Evolutionary conservation across 2,113 vertebrate genomes (phyloP), one percentile per base, ranked within the genome.

Genomic region (Ochotona princeps): DNA sequence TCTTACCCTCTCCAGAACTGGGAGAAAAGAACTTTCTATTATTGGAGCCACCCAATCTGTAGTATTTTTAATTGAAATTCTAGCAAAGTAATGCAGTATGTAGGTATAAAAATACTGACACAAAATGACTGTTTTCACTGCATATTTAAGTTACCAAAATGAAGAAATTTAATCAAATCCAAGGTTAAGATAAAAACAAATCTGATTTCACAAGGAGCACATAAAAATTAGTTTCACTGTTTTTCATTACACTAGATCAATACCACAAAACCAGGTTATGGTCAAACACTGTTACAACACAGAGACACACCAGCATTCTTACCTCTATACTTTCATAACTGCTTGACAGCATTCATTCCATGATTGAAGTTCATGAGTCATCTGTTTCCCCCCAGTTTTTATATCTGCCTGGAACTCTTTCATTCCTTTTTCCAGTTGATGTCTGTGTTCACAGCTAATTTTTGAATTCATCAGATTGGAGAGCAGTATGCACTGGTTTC

Each of bases 381-480:
- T 63, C 73, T 87, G 17, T 93, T 93, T 76, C 63, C 47, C n/a
- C 49, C n/a, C 13, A 76, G 18, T 87, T 21, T 93, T 80, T 57
- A 60, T 2, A 49, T 88, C 63, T 90, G 69, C 65, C 57, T 91
- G 89, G 76, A 87, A 81, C 73, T 66, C 69, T 60, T 81, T 18
- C 54, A 78, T 91, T 91, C 89, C 57, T 95, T 67, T 81, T 94
- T 85, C 63, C 54, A 70, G 49, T 90, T 79, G 85, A 35, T 30
- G n/a, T 89, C 21, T 94, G 35, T 38, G 44, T 91, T 93, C 73
- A 21, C 35, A 82, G 74, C 47, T 89, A 73, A 78, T 84, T 81
- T 80, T 83, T 80, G 65, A 38, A 49, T 54, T 57, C 30, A 63
- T 82, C 57, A 66, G 30, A 74, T 25, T 88, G 49, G 57, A 90